Conservation (phyloP, 1,140 invertebrate genomes). For the Chionoecetes opilio region DNA sequence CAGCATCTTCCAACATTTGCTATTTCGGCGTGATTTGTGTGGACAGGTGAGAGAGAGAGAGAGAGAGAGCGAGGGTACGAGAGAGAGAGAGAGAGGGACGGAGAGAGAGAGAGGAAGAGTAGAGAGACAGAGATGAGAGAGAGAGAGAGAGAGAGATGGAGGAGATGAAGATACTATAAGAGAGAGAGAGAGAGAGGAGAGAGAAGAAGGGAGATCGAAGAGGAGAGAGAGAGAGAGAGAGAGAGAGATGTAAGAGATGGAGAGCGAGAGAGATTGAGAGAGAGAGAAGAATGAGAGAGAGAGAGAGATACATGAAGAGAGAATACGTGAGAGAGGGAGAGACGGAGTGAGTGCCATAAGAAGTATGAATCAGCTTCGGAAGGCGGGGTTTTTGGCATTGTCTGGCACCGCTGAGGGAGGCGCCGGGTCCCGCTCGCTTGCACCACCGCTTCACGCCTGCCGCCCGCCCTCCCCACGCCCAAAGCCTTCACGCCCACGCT, state of each 20-base stretch:
- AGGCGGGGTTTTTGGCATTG: background rate
- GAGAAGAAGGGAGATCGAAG: background rate
- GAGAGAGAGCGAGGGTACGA: background rate
- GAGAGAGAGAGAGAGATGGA: background rate
- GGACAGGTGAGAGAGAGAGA: conserved; percentile 1
- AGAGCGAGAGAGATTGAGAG: background rate
- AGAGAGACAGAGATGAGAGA: no score
- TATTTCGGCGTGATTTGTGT: background rate
- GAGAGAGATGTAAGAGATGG: background rate
- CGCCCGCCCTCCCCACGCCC: background rate
- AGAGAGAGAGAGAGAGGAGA: background rate
- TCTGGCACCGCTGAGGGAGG: background rate
- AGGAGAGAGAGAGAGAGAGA: conserved; percentile 2
- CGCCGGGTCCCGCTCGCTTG: background rate
- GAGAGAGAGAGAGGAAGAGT: background rate
- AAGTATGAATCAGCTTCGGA: conserved; percentile 19
- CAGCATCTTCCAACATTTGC: background rate
- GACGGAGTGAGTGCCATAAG: background rate
- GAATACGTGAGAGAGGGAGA: background rate
- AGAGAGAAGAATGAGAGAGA: background rate
- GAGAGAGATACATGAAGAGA: background rate
- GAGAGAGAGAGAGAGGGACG: background rate
- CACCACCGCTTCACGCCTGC: background rate
- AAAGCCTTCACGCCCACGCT: background rate
- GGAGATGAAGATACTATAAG: no score